Percentiles rank a stretch among this genome's conserved stretches.
Conservation (phyloP, 2,888 invertebrate species). For the Enchytraeus crypticus region DNA sequence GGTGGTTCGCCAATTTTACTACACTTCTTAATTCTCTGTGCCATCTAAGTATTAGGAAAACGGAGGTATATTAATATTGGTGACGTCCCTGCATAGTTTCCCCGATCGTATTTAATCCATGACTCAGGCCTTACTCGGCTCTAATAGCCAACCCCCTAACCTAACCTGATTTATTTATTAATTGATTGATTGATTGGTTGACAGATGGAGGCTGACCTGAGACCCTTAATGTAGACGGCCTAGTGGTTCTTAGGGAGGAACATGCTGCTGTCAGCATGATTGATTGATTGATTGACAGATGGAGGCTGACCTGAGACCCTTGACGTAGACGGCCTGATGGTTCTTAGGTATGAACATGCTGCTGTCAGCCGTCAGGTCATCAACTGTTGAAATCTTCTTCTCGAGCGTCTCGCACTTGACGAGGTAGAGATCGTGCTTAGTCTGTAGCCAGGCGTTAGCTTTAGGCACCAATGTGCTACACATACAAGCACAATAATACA, state of each 20-base stretch:
- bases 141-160: too few relatives aligned
- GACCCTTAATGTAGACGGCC: constrained; percentile 29
- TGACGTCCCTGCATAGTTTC: too few relatives aligned
- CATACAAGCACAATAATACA: background rate
- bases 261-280: constrained; percentile 20
- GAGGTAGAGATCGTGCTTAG: constrained; percentile 19
- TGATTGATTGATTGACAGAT: constrained; percentile 6
- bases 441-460: constrained; percentile 27
- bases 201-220: constrained; percentile 25
- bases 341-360: constrained; percentile 25
- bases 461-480: constrained; percentile 27
- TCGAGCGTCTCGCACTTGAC: constrained; percentile 29
- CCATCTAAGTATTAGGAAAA: too few relatives aligned
- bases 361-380: constrained; percentile 21
- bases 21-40: too few relatives aligned
- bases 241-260: constrained; percentile 21
- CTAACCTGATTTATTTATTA: too few relatives aligned
- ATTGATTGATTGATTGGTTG: too few relatives aligned
- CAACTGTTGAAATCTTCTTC: constrained; percentile 21
- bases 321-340: constrained; percentile 26
- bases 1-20: too few relatives aligned
- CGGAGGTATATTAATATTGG: too few relatives aligned
- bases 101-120: too few relatives aligned
- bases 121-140: too few relatives aligned
- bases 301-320: constrained; percentile 27